phyloP scores from a whole-genome alignment of 2,888 invertebrate genomes.

The Heliconius ethilla region DNA sequence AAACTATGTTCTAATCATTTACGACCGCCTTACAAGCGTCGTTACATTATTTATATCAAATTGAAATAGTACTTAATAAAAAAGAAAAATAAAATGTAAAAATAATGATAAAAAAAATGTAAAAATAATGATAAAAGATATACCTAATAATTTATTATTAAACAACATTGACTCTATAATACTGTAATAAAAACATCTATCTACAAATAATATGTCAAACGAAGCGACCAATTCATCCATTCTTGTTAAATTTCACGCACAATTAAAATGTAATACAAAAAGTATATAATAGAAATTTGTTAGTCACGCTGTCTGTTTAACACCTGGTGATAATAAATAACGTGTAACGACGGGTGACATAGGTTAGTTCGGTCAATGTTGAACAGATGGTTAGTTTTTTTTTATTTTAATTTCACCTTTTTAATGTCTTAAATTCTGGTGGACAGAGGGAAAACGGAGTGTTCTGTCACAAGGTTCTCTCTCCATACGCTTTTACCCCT shows the following conservation, averaged over 20 bases:
- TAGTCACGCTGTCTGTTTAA: constrained; percentile 27
- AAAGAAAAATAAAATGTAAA: too few relatives aligned
- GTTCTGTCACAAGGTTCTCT: not conserved
- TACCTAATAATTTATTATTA: not conserved
- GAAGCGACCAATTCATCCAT: constrained; percentile 11
- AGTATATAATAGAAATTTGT: constrained; percentile 26
- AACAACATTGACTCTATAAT: not conserved
- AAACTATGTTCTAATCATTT: too few relatives aligned
- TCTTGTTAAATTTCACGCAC: constrained; percentile 33
- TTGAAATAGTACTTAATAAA: too few relatives aligned
- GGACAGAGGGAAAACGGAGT: not conserved
- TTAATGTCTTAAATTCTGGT: not conserved
- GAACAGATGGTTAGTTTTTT: constrained; percentile 7
- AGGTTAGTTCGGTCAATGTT: constrained; percentile 5
- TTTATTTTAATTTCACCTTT: not conserved
- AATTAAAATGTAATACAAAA: constrained; percentile 33
- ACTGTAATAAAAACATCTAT: constrained; percentile 1
- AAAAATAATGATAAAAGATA: too few relatives aligned
- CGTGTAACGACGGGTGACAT: constrained; percentile 20
- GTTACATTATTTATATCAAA: too few relatives aligned
- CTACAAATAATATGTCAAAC: not conserved
- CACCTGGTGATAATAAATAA: constrained; percentile 26
- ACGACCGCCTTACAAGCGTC: too few relatives aligned
- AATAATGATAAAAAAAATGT: too few relatives aligned
- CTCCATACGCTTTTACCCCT: not conserved